phyloP scores from a whole-genome alignment of 2,113 vertebrate species.

The Platysteira castanea region DNA sequence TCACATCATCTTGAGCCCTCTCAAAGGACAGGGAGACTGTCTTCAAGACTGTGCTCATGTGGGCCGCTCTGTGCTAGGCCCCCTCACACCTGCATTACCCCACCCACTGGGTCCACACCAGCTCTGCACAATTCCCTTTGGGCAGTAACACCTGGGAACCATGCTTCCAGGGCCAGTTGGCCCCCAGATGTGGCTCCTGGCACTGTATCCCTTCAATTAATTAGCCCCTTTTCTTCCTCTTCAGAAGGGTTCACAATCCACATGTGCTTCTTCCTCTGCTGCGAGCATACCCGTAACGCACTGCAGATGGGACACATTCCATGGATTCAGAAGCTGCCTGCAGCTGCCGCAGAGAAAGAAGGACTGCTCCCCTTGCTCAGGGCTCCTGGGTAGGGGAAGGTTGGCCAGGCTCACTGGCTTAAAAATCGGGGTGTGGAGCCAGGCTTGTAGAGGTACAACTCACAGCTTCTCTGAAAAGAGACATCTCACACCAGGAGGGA shows the following conservation, averaged over 20 bases:
- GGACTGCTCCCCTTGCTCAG: neutral
- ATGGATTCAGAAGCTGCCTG: slow-evolving; percentile 36
- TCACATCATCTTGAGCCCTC: neutral
- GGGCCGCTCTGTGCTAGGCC: neutral
- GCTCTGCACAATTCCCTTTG: neutral
- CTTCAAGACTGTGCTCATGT: neutral
- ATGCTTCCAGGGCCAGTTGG: slow-evolving; percentile 27
- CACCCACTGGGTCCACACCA: neutral
- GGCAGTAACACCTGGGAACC: neutral
- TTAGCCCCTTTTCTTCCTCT: slow-evolving; percentile 46
- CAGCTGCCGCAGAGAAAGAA: neutral
- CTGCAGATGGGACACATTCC: slow-evolving; percentile 69
- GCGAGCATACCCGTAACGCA: neutral
- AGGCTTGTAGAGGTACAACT: neutral
- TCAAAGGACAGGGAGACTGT: neutral
- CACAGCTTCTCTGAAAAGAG: neutral
- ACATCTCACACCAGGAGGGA: neutral
- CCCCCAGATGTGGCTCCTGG: slow-evolving; percentile 56
- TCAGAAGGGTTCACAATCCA: slow-evolving; percentile 54
- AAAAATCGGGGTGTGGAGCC: neutral
- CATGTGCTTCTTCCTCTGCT: slow-evolving; percentile 38
- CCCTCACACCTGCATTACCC: neutral
- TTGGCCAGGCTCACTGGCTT: neutral
- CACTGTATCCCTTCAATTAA: slow-evolving; percentile 37
- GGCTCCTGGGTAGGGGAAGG: neutral